A percentile compares a stretch with the other conserved stretches of the same genome.
These are phyloP conservation scores for Adelphocoris suturalis DNA, from an alignment of 2,888 invertebrate genomes.

Conservation along the genomic window DNA sequence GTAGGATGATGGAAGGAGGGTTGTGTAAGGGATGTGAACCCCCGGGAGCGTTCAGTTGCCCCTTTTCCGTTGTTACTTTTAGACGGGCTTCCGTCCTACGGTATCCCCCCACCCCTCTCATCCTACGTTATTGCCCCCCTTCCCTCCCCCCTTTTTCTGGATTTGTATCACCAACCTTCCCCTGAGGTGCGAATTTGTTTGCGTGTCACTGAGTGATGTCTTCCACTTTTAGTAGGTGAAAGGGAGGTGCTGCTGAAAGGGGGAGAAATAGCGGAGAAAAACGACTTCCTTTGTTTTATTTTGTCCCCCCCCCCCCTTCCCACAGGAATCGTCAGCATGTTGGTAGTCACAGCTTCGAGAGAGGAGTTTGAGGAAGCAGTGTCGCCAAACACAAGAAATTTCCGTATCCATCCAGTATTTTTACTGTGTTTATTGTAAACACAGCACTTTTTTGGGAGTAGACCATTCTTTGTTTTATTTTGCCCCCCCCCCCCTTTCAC, in stretches of 20 bases:
- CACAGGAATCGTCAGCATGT: background rate
- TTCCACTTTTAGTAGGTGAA: background rate
- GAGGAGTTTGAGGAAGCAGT: too few species aligned
- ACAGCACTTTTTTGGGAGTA: too few species aligned
- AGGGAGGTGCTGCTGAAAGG: background rate
- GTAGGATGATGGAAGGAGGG: background rate
- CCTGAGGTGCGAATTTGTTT: conserved; percentile 62
- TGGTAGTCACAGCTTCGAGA: background rate
- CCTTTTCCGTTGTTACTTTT: background rate
- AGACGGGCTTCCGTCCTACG: background rate
- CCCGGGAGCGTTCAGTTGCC: background rate
- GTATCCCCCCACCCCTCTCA: background rate
- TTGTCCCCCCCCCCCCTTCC: too few species aligned
- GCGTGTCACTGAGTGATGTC: conserved; percentile 60
- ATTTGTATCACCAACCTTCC: too few species aligned
- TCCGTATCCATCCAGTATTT: too few species aligned
- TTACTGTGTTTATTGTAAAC: too few species aligned
- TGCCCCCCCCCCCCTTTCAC: too few species aligned
- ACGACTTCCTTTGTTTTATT: background rate
- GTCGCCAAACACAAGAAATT: too few species aligned
- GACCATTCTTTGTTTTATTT: too few species aligned
- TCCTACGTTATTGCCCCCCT: background rate
- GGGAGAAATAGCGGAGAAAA: background rate
- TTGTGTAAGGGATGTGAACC: conserved; percentile 19
- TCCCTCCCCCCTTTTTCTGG: background rate